phyloP scores from a whole-genome alignment of 2,888 invertebrate species.

The Tolmerus cingulatus region DNA sequence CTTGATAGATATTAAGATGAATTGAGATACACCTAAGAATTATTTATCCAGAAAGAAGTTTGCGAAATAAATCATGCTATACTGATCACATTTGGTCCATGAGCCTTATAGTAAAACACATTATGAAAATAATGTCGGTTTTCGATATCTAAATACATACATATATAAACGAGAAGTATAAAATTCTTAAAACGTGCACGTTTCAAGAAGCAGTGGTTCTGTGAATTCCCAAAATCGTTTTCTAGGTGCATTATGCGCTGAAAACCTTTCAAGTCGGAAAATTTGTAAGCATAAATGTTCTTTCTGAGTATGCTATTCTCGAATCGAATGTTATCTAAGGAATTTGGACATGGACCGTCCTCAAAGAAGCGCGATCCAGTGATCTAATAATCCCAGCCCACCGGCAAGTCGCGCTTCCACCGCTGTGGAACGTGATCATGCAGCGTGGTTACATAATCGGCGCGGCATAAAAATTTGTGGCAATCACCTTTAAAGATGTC shows the following conservation, averaged over 20 bases:
- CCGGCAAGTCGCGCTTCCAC: neutral
- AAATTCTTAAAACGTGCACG: neutral
- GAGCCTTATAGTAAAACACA: too few relatives aligned
- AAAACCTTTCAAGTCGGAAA: neutral
- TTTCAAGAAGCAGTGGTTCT: neutral
- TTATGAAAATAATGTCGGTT: too few relatives aligned
- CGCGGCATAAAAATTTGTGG: neutral
- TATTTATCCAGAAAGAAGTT: too few relatives aligned
- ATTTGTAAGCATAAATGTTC: neutral
- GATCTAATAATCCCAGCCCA: neutral
- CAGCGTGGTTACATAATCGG: neutral
- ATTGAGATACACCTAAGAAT: too few relatives aligned
- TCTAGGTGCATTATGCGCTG: neutral
- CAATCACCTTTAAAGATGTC: slow-evolving; percentile 25
- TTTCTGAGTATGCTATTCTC: neutral
- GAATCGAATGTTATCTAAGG: neutral
- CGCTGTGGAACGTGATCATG: neutral
- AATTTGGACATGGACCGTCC: neutral
- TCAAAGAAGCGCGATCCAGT: neutral
- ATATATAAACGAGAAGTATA: too few relatives aligned
- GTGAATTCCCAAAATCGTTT: neutral
- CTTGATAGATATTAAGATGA: too few relatives aligned
- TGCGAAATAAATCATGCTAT: too few relatives aligned
- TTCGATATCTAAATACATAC: too few relatives aligned
- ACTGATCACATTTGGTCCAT: too few relatives aligned